Evolutionary conservation across 2,888 invertebrate species (phyloP).

Genomic region (Drosophila aldrichi): DNA sequence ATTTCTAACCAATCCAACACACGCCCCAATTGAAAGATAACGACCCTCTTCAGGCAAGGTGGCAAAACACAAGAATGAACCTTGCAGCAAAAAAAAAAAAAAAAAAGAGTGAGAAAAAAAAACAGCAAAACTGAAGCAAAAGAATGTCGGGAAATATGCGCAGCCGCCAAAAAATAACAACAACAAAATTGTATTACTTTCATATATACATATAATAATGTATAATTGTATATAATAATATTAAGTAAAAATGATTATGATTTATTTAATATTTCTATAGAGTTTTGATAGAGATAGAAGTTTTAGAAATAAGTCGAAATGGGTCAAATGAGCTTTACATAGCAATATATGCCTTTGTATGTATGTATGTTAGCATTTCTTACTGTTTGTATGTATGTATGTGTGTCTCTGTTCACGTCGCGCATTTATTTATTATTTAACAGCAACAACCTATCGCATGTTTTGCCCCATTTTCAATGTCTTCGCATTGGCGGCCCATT

Average conservation of each 20-base stretch:
- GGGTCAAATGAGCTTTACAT: slow-evolving; percentile 37
- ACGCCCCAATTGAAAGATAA: slow-evolving; percentile 53
- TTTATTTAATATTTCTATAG: background rate
- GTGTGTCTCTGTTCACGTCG: slow-evolving; percentile 34
- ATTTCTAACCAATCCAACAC: slow-evolving; percentile 40
- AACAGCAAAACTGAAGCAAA: slow-evolving; percentile 15
- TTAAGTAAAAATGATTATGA: background rate
- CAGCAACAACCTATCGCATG: slow-evolving; percentile 69
- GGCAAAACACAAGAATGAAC: slow-evolving; percentile 30
- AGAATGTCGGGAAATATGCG: slow-evolving; percentile 52
- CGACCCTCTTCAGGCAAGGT: slow-evolving; percentile 41
- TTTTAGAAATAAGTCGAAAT: slow-evolving; percentile 7
- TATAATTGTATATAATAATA: too few relatives aligned
- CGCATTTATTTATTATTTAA: slow-evolving; percentile 70
- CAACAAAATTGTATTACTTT: background rate
- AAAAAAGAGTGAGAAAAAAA: slow-evolving; percentile 11
- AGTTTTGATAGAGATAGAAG: background rate
- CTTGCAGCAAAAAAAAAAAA: slow-evolving; percentile 9
- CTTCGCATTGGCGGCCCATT: slow-evolving; percentile 62
- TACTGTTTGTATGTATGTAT: slow-evolving; percentile 10
- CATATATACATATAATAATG: background rate
- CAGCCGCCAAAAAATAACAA: slow-evolving; percentile 53
- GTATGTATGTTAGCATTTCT: slow-evolving; percentile 17
- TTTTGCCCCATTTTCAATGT: slow-evolving; percentile 63
- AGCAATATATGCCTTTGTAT: slow-evolving; percentile 15